Conservation (phyloP, 2,113 vertebrate genomes). For the Zosterops hypoxanthus region DNA sequence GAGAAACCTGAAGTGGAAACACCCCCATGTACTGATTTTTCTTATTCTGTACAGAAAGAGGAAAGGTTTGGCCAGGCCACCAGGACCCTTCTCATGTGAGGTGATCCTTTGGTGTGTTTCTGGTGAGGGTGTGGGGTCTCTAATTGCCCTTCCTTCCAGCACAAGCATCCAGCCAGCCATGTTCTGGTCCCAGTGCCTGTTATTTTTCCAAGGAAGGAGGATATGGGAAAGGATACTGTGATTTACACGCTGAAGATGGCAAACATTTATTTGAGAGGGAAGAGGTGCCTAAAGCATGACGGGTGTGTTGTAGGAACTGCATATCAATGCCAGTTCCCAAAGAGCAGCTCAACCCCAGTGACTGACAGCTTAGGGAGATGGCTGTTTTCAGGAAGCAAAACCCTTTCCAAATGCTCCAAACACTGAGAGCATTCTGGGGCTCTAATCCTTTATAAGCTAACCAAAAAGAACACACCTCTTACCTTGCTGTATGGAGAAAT, state of each 20-base stretch:
- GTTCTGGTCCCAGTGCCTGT: background rate
- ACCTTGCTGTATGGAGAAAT: background rate
- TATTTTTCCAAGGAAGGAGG: background rate
- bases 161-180: background rate
- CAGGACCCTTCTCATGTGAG: fast-evolving
- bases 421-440: background rate
- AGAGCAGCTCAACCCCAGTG: background rate
- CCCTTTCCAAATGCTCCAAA: background rate
- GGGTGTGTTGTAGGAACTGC: background rate
- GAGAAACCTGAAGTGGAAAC: background rate
- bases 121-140: background rate
- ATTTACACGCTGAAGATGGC: background rate
- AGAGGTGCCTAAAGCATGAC: background rate
- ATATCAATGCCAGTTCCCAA: background rate
- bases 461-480: background rate
- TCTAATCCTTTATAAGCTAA: background rate
- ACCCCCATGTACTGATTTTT: background rate
- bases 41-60: background rate
- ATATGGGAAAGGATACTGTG: background rate
- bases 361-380: background rate
- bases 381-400: background rate
- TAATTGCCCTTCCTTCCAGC: background rate
- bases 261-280: background rate
- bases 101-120: background rate
- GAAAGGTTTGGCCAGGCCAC: background rate